Conservation (phyloP, 2,888 invertebrate species). For the Ophion ventricosus region DNA sequence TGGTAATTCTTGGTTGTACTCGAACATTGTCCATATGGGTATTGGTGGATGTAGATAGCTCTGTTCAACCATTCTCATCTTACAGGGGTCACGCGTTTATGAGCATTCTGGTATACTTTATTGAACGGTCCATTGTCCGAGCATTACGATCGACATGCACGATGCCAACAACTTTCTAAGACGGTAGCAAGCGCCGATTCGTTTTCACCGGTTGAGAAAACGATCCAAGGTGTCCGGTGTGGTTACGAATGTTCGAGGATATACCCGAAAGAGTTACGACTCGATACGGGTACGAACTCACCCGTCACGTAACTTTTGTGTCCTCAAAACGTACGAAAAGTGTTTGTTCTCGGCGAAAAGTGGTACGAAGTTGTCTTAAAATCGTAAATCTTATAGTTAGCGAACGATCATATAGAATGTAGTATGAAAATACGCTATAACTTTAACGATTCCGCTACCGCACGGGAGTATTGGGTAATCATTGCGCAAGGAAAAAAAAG, state of each 20-base stretch:
- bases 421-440: constrained; percentile 25
- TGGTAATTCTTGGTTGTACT: too few relatives aligned
- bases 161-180: constrained; percentile 53
- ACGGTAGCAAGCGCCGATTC: constrained; percentile 30
- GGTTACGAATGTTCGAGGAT: constrained; percentile 29
- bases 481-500: constrained; percentile 21
- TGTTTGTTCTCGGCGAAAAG: constrained; percentile 23
- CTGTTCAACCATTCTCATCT: constrained; percentile 28
- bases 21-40: background rate
- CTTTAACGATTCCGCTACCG: constrained; percentile 22
- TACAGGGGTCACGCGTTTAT: constrained; percentile 53
- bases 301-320: constrained; percentile 14
- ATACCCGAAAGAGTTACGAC: constrained; percentile 22
- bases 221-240: constrained; percentile 19
- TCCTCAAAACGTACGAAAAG: constrained; percentile 12
- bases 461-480: constrained; percentile 13
- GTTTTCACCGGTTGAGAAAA: constrained; percentile 36
- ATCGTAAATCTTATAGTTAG: constrained; percentile 32
- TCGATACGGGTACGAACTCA: constrained; percentile 5
- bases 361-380: constrained; percentile 5
- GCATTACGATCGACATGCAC: constrained; percentile 22
- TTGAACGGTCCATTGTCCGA: constrained; percentile 60
- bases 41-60: background rate
- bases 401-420: constrained; percentile 25
- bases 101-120: constrained; percentile 41